Percentiles rank a stretch among this genome's conserved stretches.
Conservation (phyloP, 30 jellyfish, hydroid and myxozoan genomes). For the Hydractinia echinata region DNA sequence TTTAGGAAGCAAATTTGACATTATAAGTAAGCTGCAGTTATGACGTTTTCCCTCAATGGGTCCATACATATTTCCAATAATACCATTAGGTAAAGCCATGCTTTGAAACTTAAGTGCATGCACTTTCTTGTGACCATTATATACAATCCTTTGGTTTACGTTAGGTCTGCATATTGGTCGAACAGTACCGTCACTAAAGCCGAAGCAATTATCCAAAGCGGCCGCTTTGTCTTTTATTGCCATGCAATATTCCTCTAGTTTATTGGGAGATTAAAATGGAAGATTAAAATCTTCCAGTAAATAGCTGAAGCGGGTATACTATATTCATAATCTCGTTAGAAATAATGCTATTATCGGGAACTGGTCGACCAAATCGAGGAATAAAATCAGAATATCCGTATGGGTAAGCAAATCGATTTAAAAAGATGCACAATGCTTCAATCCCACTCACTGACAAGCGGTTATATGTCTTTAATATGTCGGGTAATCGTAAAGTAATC, state of each 20-base stretch:
- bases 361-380: constrained; percentile 52
- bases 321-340: constrained; percentile 19
- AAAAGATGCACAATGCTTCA: constrained; percentile 48
- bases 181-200: constrained; percentile 32
- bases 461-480: background rate
- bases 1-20: constrained; percentile 34
- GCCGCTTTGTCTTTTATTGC: constrained; percentile 21
- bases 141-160: background rate
- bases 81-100: constrained; percentile 13
- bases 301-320: constrained; percentile 17
- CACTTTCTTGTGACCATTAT: constrained; percentile 18
- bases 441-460: background rate
- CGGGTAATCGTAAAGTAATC: background rate
- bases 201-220: constrained; percentile 21
- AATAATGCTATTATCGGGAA: constrained; percentile 22
- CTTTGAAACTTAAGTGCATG: constrained; percentile 35
- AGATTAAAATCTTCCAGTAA: constrained; percentile 31
- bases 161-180: constrained; percentile 11
- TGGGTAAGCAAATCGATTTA: constrained; percentile 56
- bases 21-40: constrained; percentile 30
- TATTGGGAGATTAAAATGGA: constrained; percentile 21
- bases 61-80: constrained; percentile 13
- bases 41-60: constrained; percentile 31
- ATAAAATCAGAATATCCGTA: constrained; percentile 48
- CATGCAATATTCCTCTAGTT: constrained; percentile 17